These are phyloP conservation scores for Recurvirostra avosetta DNA, from an alignment of 2,113 vertebrate genomes.

Conservation along the genomic window DNA sequence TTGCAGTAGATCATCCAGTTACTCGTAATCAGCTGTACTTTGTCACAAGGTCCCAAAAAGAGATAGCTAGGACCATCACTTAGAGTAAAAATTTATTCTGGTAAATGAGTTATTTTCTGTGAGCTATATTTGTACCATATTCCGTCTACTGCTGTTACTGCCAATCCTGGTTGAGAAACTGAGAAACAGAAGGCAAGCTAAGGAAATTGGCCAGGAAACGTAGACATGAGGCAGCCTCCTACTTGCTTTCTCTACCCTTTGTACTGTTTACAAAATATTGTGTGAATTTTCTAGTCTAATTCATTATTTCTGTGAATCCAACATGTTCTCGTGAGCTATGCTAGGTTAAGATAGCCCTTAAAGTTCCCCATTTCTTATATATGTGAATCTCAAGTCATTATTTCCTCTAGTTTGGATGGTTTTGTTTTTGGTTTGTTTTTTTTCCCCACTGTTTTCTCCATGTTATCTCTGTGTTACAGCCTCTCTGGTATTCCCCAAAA, in stretches of 20 bases:
- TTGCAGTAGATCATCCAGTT: neutral
- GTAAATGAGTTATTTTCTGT: neutral
- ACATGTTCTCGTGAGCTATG: neutral
- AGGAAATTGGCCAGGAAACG: neutral
- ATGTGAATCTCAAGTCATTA: neutral
- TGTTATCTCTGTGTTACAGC: too few species aligned
- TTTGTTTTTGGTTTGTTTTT: neutral
- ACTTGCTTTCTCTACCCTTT: neutral
- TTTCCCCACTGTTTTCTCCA: neutral
- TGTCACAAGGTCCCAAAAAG: neutral
- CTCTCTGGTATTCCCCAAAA: neutral
- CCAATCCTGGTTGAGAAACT: neutral
- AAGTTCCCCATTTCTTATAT: neutral
- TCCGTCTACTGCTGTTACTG: neutral
- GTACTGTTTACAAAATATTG: neutral
- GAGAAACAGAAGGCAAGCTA: neutral
- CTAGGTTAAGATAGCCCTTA: neutral
- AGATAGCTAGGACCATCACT: neutral
- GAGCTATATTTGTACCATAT: neutral
- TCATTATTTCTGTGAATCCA: neutral
- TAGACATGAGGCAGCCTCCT: neutral
- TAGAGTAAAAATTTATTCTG: neutral
- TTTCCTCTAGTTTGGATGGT: neutral
- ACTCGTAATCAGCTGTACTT: neutral
- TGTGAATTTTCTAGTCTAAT: neutral